These are phyloP conservation scores for Melanaphis sacchari DNA, from an alignment of 1,140 invertebrate genomes.

Conservation along the genomic window DNA sequence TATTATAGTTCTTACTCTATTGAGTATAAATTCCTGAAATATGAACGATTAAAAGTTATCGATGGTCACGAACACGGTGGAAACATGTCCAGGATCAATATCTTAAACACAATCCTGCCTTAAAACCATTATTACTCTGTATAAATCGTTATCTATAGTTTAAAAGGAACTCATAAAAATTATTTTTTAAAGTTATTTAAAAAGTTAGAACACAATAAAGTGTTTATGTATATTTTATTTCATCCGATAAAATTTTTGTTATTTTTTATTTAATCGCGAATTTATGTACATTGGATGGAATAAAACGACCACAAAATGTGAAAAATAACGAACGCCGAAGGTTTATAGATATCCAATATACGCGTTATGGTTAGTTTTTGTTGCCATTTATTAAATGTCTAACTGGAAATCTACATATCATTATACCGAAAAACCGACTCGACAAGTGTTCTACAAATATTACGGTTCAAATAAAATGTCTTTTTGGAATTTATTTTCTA, in stretches of 20 bases:
- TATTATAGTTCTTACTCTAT: background rate
- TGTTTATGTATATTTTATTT: background rate
- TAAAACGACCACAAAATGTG: background rate
- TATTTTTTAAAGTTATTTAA: background rate
- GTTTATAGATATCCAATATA: background rate
- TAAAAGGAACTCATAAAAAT: background rate
- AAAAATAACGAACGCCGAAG: background rate
- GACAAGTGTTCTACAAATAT: background rate
- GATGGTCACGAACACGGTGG: background rate
- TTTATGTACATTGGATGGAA: background rate
- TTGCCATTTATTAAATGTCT: background rate
- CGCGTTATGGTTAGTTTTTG: background rate
- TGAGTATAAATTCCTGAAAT: background rate
- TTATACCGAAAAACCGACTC: background rate
- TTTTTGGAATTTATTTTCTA: background rate
- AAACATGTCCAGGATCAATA: background rate
- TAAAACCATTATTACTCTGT: background rate
- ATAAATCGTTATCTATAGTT: background rate
- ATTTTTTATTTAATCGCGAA: background rate
- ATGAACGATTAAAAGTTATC: background rate
- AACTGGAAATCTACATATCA: background rate
- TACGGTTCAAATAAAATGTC: background rate
- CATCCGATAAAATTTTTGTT: background rate
- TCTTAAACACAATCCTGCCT: too few relatives aligned
- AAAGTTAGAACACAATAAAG: background rate